Conservation (phyloP, 2,797 vertebrate species). For the Nannoperca australis region DNA sequence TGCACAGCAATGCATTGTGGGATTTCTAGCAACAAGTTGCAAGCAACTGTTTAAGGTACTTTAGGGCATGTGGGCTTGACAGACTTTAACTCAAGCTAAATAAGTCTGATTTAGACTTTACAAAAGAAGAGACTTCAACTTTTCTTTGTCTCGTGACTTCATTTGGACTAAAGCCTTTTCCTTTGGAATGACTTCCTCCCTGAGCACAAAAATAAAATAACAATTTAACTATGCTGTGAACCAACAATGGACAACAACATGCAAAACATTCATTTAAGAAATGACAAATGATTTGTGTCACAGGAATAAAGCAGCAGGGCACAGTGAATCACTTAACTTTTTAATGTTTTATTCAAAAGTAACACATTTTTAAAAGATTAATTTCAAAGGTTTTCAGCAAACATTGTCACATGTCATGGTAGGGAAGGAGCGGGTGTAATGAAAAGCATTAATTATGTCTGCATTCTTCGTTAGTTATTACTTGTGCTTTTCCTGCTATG, state of each 20-base stretch:
- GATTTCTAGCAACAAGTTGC: not conserved
- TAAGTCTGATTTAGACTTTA: not conserved
- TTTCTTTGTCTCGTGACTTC: not conserved
- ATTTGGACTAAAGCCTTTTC: not conserved
- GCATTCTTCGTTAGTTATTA: not conserved
- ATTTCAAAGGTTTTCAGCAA: too few species aligned
- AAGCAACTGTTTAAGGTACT: not conserved
- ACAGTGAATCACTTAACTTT: not conserved
- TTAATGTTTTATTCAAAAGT: not conserved
- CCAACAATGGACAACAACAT: not conserved
- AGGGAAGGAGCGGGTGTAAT: not conserved
- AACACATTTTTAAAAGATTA: not conserved
- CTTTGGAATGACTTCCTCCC: not conserved
- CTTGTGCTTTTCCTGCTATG: not conserved
- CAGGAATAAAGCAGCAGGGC: not conserved
- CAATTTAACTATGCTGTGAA: not conserved
- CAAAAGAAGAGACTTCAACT: not conserved
- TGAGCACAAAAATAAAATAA: not conserved
- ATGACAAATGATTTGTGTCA: not conserved
- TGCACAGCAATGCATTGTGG: not conserved
- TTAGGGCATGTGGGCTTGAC: not conserved
- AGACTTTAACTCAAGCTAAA: not conserved
- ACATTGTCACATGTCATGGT: not conserved
- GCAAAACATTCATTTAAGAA: not conserved
- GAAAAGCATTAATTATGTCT: conserved; percentile 3